A percentile compares a stretch with the other conserved stretches of the same genome.
Conservation (phyloP, 1,140 invertebrate species). For the Tetragonula clypearis region DNA sequence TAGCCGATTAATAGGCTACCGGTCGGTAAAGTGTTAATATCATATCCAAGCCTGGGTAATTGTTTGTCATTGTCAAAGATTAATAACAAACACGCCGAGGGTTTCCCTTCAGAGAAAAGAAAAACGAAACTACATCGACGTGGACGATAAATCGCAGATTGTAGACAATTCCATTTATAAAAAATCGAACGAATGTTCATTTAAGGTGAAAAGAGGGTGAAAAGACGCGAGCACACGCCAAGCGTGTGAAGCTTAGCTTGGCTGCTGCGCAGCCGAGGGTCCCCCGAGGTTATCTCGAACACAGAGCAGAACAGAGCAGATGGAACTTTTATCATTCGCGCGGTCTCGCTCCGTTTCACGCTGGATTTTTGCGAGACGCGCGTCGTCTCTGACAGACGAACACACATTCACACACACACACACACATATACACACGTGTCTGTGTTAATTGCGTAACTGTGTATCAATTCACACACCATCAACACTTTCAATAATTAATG, state of each 20-base stretch:
- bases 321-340: conserved; percentile 39
- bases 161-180: too few species aligned
- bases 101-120: too few species aligned
- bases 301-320: not conserved
- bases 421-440: not conserved
- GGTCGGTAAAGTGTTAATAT: too few species aligned
- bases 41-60: too few species aligned
- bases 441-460: conserved; percentile 51
- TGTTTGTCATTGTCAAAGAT: too few species aligned
- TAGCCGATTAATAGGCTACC: too few species aligned
- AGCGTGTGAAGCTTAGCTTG: conserved; percentile 16
- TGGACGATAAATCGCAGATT: too few species aligned
- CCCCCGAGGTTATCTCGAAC: conserved; percentile 53
- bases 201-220: not conserved
- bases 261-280: conserved; percentile 52
- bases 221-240: not conserved
- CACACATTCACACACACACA: not conserved
- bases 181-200: not conserved
- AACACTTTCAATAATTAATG: conserved; percentile 25
- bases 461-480: conserved; percentile 7
- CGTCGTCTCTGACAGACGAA: not conserved
- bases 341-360: conserved; percentile 51
- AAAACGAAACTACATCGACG: too few species aligned
- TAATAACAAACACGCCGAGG: too few species aligned
- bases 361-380: conserved; percentile 50